Conservation (phyloP, 2,888 invertebrate genomes). For the Ophion costatus region DNA sequence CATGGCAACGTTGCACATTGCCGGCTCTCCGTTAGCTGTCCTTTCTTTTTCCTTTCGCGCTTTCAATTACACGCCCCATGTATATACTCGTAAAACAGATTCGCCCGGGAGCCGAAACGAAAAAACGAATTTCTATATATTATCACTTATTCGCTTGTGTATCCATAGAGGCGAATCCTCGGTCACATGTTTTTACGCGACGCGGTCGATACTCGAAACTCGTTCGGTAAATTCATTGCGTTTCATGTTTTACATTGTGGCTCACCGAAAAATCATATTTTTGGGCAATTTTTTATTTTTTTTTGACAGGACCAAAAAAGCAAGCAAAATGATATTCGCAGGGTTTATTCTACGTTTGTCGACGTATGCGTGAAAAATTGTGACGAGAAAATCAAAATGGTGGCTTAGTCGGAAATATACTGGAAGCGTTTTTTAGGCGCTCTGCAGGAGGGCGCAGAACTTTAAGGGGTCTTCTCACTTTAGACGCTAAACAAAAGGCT, state of each 20-base stretch:
- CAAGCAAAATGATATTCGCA: no score
- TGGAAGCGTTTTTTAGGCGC: no score
- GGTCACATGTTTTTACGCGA: constrained; percentile 8
- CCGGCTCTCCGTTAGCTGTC: constrained; percentile 65
- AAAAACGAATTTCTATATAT: background rate
- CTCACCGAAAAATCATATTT: no score
- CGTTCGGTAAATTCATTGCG: background rate
- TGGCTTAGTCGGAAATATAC: no score
- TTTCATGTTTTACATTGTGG: background rate
- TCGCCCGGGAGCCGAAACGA: background rate
- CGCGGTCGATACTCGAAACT: constrained; percentile 3
- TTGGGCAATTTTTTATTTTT: no score
- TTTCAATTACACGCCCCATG: background rate
- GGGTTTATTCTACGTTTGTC: no score
- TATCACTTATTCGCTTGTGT: background rate
- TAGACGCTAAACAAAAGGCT: no score
- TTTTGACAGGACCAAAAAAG: no score
- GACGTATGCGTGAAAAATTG: no score
- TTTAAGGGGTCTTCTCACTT: no score
- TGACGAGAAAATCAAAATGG: no score
- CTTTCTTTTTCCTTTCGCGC: constrained; percentile 10
- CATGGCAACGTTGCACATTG: constrained; percentile 81
- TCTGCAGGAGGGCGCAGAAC: no score
- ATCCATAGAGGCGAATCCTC: background rate
- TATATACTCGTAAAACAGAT: background rate